Evolutionary conservation across 1,140 invertebrate genomes (phyloP).

Genomic region (Papilio helenus): DNA sequence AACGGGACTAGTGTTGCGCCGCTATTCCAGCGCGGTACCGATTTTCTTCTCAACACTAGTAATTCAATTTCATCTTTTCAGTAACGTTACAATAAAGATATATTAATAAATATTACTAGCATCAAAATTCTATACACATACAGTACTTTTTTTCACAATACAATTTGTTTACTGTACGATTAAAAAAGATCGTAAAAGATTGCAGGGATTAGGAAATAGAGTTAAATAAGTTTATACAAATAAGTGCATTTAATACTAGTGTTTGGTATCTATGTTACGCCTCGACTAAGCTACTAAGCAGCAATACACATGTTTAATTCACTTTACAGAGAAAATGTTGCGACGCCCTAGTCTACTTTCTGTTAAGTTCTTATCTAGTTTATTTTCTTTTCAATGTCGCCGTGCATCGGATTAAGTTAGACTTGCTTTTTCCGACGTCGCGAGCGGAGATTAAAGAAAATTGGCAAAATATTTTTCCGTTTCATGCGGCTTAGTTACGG

Average conservation of each 20-base stretch:
- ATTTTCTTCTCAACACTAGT: too few relatives aligned
- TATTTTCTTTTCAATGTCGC: conserved; percentile 60
- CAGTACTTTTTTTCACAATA: too few relatives aligned
- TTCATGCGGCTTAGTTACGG: conserved; percentile 30
- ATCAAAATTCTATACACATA: too few relatives aligned
- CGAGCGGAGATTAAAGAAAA: conserved; percentile 57
- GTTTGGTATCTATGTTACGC: not conserved
- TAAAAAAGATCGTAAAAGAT: too few relatives aligned
- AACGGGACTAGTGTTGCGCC: too few relatives aligned
- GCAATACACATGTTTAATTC: conserved; percentile 19
- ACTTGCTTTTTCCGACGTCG: conserved; percentile 54
- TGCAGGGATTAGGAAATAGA: too few relatives aligned
- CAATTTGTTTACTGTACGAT: too few relatives aligned
- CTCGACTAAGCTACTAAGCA: conserved; percentile 3
- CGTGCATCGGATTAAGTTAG: conserved; percentile 60
- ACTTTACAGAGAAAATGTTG: conserved; percentile 27
- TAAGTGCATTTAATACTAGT: not conserved
- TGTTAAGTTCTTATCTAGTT: conserved; percentile 58
- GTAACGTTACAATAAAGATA: too few relatives aligned
- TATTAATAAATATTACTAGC: too few relatives aligned
- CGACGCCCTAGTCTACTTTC: conserved; percentile 41
- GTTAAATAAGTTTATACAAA: too few relatives aligned
- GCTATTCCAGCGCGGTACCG: too few relatives aligned
- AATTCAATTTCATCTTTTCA: too few relatives aligned
- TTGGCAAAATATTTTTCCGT: conserved; percentile 62